phyloP scores from a whole-genome alignment of 2,888 invertebrate genomes.

The Hypolimnas misippus region DNA sequence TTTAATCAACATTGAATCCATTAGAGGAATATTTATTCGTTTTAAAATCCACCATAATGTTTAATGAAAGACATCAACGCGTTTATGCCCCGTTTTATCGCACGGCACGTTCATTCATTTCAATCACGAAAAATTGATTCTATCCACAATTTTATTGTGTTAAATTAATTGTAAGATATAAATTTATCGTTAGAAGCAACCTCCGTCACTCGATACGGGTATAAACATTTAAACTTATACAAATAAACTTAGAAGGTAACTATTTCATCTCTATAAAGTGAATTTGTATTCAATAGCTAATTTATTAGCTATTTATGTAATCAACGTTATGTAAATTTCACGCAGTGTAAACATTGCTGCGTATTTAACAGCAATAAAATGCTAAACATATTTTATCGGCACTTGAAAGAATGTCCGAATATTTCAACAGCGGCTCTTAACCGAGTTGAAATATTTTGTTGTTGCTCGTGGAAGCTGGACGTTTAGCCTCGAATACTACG shows the following conservation, averaged over 20 bases:
- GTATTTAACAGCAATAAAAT: constrained; percentile 5
- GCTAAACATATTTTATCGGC: constrained; percentile 9
- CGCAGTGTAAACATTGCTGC: constrained; percentile 11
- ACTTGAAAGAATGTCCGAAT: constrained; percentile 7
- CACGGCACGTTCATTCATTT: background rate
- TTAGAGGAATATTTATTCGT: background rate
- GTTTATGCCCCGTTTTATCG: background rate
- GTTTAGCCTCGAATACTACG: background rate
- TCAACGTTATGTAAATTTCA: background rate
- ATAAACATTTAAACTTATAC: constrained; percentile 5
- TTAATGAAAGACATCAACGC: constrained; percentile 22
- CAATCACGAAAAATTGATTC: background rate
- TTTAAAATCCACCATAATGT: background rate
- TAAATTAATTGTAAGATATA: constrained; percentile 9
- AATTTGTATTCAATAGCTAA: constrained; percentile 7
- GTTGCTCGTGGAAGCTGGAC: background rate
- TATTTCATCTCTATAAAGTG: background rate
- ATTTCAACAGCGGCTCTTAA: constrained; percentile 1
- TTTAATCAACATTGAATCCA: background rate
- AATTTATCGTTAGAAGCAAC: background rate
- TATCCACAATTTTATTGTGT: background rate
- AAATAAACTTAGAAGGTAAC: constrained; percentile 4
- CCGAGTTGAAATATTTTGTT: background rate
- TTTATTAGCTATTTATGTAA: constrained; percentile 11
- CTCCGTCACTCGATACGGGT: background rate